A percentile compares a stretch with the other conserved stretches of the same genome.
phyloP scores from a whole-genome alignment of 2,113 vertebrate species.

The Catharus bicknelli region DNA sequence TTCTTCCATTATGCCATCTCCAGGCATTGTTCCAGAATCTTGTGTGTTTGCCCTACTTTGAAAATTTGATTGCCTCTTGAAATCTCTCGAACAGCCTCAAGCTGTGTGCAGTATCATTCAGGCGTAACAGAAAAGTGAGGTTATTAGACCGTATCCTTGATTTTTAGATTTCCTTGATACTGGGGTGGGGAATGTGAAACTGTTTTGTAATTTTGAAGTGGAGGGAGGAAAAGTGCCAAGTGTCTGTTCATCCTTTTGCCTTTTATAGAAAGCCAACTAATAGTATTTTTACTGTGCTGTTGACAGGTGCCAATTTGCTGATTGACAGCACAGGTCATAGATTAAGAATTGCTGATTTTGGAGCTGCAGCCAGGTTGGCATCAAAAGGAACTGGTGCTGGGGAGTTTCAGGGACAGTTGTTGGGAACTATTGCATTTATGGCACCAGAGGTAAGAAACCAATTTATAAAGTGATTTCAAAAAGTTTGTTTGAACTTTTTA shows the following conservation, averaged over 20 bases:
- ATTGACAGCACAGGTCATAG: slow-evolving; percentile 93
- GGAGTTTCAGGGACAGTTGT: slow-evolving; percentile 90
- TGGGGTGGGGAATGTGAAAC: background rate
- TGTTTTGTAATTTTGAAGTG: background rate
- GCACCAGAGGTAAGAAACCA: slow-evolving; percentile 84
- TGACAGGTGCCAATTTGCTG: slow-evolving; percentile 88
- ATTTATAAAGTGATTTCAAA: slow-evolving; percentile 5
- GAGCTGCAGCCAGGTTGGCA: slow-evolving; percentile 88
- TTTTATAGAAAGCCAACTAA: slow-evolving; percentile 29
- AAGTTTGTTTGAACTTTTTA: background rate
- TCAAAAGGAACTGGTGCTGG: slow-evolving; percentile 91
- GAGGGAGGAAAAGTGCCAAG: background rate
- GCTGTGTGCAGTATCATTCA: background rate
- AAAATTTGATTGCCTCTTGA: background rate
- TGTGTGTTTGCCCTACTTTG: background rate
- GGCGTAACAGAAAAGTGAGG: background rate
- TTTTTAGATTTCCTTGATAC: background rate
- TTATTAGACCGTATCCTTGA: background rate
- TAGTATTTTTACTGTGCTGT: slow-evolving; percentile 41
- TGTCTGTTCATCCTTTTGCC: slow-evolving; percentile 8
- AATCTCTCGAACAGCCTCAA: background rate
- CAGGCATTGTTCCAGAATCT: background rate
- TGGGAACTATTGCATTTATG: slow-evolving; percentile 93
- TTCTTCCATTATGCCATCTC: background rate
- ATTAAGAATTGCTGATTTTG: slow-evolving; percentile 89